Conservation (phyloP, 2,797 vertebrate genomes). For the Acipenser transmontanus region DNA sequence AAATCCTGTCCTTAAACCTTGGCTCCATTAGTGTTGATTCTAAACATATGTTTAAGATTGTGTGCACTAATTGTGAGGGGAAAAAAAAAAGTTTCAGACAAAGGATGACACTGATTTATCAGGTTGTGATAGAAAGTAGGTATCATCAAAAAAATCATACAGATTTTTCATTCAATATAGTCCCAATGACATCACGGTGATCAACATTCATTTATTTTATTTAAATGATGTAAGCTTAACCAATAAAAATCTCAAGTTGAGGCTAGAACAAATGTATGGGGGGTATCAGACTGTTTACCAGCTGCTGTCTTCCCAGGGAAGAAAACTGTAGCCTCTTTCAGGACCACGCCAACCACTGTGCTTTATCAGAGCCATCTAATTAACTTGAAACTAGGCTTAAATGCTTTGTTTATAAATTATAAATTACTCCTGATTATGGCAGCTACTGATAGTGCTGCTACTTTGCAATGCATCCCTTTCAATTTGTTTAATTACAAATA, state of each 20-base stretch:
- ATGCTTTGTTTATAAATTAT: constrained; percentile 86
- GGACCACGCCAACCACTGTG: constrained; percentile 55
- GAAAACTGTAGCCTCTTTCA: constrained; percentile 60
- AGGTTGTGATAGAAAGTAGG: too few species aligned
- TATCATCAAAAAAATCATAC: too few species aligned
- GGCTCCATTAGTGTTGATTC: too few species aligned
- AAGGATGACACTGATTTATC: too few species aligned
- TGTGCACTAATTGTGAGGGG: too few species aligned
- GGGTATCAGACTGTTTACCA: constrained; percentile 71
- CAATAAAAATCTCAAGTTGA: constrained; percentile 23
- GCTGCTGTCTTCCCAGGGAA: constrained; percentile 67
- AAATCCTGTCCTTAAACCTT: too few species aligned
- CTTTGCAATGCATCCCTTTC: constrained; percentile 76
- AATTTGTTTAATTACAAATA: constrained; percentile 85
- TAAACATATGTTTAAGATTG: too few species aligned
- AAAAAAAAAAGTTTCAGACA: too few species aligned
- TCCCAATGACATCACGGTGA: too few species aligned
- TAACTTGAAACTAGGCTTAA: constrained; percentile 77
- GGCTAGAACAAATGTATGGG: constrained; percentile 68
- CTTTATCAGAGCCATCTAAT: constrained; percentile 76
- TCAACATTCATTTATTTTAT: too few species aligned
- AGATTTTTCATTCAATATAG: too few species aligned
- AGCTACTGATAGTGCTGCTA: constrained; percentile 77
- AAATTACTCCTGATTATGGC: constrained; percentile 82
- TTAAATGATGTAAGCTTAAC: too few species aligned